These are phyloP conservation scores for Hypselothyrea guttata DNA, from an alignment of 2,888 invertebrate genomes.

Conservation along the genomic window DNA sequence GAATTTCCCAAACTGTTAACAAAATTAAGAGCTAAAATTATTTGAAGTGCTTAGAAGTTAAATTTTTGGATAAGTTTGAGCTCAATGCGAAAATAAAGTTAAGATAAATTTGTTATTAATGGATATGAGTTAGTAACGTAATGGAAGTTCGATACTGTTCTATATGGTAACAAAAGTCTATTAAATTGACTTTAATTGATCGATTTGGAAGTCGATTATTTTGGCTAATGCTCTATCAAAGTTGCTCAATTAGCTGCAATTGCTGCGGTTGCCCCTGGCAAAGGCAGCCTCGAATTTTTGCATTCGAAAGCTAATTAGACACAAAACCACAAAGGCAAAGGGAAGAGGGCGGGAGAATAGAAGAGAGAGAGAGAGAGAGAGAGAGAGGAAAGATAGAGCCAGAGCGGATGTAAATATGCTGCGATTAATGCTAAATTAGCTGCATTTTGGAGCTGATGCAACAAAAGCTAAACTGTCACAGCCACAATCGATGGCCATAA, in stretches of 20 bases:
- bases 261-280: not conserved
- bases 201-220: conserved; percentile 27
- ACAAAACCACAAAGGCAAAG: conserved; percentile 20
- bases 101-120: too few relatives aligned
- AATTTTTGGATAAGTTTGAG: too few relatives aligned
- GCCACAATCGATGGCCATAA: conserved; percentile 8
- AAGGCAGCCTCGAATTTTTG: conserved; percentile 6
- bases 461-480: conserved; percentile 29
- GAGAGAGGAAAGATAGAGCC: not conserved
- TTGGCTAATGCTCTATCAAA: not conserved
- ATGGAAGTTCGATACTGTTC: too few relatives aligned
- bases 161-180: too few relatives aligned
- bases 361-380: not conserved
- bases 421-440: conserved; percentile 65
- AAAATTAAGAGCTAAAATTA: too few relatives aligned
- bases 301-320: conserved; percentile 53
- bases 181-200: conserved; percentile 15
- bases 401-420: conserved; percentile 45
- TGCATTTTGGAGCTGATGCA: conserved; percentile 20
- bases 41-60: too few relatives aligned
- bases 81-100: too few relatives aligned
- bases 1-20: too few relatives aligned
- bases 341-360: not conserved
- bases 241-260: not conserved
- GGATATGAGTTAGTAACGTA: too few relatives aligned